Evolutionary conservation across 2,888 invertebrate species (phyloP).

Genomic region (Epinotia bilunana): DNA sequence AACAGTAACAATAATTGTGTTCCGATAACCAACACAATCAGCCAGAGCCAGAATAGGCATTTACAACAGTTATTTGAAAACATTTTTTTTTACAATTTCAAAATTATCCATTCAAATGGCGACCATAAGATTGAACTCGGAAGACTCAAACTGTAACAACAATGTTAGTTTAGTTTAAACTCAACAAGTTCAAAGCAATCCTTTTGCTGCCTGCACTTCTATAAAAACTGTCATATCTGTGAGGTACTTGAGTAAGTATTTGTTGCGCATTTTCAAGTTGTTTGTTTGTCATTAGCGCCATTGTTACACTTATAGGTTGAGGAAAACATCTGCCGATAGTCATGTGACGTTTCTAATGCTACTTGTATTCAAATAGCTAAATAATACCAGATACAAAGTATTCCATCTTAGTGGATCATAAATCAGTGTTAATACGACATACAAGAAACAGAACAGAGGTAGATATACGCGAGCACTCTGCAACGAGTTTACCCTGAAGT

Average conservation of each 20-base stretch:
- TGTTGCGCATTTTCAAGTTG: slow-evolving; percentile 13
- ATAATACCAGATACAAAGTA: background rate
- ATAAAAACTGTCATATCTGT: slow-evolving; percentile 20
- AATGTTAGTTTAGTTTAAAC: background rate
- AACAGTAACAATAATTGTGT: too few relatives aligned
- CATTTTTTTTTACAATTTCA: too few relatives aligned
- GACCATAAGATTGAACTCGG: too few relatives aligned
- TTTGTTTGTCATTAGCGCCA: slow-evolving; percentile 5
- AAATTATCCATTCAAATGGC: too few relatives aligned
- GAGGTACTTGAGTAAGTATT: background rate
- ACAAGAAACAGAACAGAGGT: background rate
- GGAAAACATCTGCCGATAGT: slow-evolving; percentile 26
- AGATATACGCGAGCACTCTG: background rate
- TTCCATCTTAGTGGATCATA: background rate
- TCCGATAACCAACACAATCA: too few relatives aligned
- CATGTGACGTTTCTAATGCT: slow-evolving; percentile 4
- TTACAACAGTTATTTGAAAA: background rate
- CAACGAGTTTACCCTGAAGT: background rate
- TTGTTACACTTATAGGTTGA: slow-evolving; percentile 14
- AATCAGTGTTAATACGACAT: background rate
- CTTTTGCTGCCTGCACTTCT: background rate
- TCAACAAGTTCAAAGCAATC: background rate
- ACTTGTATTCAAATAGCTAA: slow-evolving; percentile 6
- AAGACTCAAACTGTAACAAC: background rate
- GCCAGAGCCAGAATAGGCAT: too few relatives aligned